A percentile compares a stretch with the other conserved stretches of the same genome.
phyloP scores from a whole-genome alignment of 2,113 vertebrate species.

The Motacilla tschutschensis region DNA sequence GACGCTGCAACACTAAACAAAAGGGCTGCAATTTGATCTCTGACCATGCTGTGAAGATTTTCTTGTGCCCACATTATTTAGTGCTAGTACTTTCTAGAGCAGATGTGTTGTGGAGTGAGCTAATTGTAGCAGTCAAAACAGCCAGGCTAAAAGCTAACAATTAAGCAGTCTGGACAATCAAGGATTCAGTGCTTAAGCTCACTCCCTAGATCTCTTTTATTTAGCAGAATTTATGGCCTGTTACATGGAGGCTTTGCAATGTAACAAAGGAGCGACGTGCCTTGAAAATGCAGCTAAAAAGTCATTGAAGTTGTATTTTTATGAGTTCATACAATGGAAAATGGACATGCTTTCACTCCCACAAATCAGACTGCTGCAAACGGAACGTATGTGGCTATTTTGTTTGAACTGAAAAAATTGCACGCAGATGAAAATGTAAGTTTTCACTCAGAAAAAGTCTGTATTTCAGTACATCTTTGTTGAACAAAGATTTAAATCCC shows the following conservation, averaged over 20 bases:
- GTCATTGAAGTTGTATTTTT: conserved; percentile 38
- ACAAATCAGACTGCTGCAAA: conserved; percentile 18
- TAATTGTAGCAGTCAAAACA: conserved; percentile 55
- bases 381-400: neutral
- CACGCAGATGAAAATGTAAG: neutral
- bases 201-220: conserved; percentile 41
- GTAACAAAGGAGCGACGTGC: conserved; percentile 37
- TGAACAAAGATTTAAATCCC: neutral
- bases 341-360: neutral
- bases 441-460: neutral
- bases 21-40: conserved; percentile 4
- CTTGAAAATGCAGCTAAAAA: conserved; percentile 43
- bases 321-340: conserved; percentile 13
- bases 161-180: conserved; percentile 40
- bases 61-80: conserved; percentile 40
- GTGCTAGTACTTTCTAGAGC: conserved; percentile 36
- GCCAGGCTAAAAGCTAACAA: conserved; percentile 48
- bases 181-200: conserved; percentile 34
- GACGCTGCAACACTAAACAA: neutral
- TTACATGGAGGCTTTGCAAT: conserved; percentile 26
- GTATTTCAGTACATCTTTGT: neutral
- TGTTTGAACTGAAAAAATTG: neutral
- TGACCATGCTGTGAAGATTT: neutral
- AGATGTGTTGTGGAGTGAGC: conserved; percentile 46
- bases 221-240: conserved; percentile 51